Evolutionary conservation across 2,113 vertebrate genomes (phyloP).

Genomic region (Oncorhynchus tshawytscha): DNA sequence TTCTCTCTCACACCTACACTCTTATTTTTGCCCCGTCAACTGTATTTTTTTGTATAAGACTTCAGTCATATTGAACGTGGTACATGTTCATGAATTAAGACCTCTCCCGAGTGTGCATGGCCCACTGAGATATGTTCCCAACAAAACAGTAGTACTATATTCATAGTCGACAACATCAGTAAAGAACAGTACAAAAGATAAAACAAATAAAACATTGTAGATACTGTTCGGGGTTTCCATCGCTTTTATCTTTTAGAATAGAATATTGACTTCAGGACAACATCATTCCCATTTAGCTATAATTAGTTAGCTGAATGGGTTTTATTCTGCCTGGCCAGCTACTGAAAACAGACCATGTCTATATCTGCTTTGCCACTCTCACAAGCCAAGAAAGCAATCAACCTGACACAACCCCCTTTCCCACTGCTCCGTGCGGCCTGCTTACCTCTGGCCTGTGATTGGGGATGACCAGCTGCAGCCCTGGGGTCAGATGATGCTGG

Average conservation of each 20-base stretch:
- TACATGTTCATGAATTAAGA: neutral
- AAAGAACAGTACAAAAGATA: too few relatives aligned
- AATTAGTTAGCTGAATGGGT: neutral
- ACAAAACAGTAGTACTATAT: neutral
- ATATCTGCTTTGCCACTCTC: slow-evolving; percentile 23
- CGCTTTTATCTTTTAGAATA: neutral
- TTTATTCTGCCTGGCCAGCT: neutral
- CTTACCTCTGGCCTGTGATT: slow-evolving; percentile 65
- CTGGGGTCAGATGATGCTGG: slow-evolving; percentile 54
- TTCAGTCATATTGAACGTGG: neutral
- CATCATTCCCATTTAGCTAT: neutral
- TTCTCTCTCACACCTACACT: neutral
- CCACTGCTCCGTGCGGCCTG: neutral
- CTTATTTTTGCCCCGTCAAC: neutral
- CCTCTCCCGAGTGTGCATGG: neutral
- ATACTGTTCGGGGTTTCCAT: too few relatives aligned
- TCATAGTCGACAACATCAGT: too few relatives aligned
- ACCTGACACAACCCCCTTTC: neutral
- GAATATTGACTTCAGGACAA: neutral
- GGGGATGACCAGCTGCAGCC: slow-evolving; percentile 41
- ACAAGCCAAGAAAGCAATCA: neutral
- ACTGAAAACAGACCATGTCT: neutral
- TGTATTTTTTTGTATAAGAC: neutral
- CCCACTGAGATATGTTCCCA: neutral
- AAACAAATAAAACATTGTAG: too few relatives aligned